Evolutionary conservation across 92 coral and sea anemone species (phyloP), one percentile per base, ranked within the genome.

Genomic region (Heliopora coerulea): DNA sequence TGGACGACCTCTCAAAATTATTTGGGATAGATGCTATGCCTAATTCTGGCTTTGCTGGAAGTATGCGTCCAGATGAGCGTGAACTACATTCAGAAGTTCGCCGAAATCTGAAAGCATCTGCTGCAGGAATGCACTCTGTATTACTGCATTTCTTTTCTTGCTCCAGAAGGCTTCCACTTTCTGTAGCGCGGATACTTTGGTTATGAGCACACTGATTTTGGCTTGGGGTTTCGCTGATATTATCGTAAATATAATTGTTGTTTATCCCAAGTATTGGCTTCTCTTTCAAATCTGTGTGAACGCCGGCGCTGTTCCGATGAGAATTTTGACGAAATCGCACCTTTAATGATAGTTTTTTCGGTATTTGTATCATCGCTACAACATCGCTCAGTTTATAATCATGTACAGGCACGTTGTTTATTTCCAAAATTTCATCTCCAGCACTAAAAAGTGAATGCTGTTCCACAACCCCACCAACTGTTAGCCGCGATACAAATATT

Each of bases 371-470:
- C 83, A 95, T 83, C 30, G 89, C 87, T 28, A 95, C 99, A 14
- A 95, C 91, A 77, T 95, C 96, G 39, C 83, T 81, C 21, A 95
- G 62, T 21, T 57, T 65, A 41, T 83, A 95, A 12, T 95, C 99
- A 3, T 80, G 73, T 20, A 95, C 86, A 27, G 80, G 78, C 54
- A 88, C 96, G 3, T 80, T 49, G 68, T 95, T 95, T 27, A 95
- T 86, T 58, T 87, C 79, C 50, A 90, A 60, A 54, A 95, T 90
- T 68, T 95, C 99, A 58, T 95, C 99, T 49, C 99, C 99, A 44
- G 83, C 85, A 39, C 54, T 76, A 33, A 95, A 86, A 21, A 87
- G 62, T 23, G 86, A 92, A 46, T 85, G 79, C 19, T 81, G 49
- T 23, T 90, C 95, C 18, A 87, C 95, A 9, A 95, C 30, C 56